These are phyloP conservation scores for Tineola bisselliella DNA, from an alignment of 2,888 invertebrate species.

Conservation along the genomic window DNA sequence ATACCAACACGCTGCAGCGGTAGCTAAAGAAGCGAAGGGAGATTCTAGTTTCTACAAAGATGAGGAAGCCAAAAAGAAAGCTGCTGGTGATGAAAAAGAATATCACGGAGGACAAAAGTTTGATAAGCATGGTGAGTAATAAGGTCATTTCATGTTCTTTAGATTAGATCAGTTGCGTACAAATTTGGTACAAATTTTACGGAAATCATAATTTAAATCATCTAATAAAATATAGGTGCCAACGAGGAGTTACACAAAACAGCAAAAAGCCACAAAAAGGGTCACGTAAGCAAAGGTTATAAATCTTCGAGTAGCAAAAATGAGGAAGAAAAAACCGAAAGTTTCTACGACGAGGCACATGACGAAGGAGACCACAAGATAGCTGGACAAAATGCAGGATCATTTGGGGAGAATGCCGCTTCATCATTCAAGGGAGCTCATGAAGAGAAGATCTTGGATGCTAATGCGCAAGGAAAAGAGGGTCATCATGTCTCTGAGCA, in stretches of 20 bases:
- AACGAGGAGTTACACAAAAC: slow-evolving; percentile 66
- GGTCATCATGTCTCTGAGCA: slow-evolving; percentile 68
- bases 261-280: slow-evolving; percentile 71
- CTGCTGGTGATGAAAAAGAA: slow-evolving; percentile 67
- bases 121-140: slow-evolving; percentile 62
- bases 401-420: slow-evolving; percentile 67
- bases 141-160: too few relatives aligned
- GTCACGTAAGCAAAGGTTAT: slow-evolving; percentile 73
- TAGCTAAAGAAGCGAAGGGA: slow-evolving; percentile 64
- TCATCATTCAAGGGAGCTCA: slow-evolving; percentile 70
- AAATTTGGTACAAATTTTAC: not conserved
- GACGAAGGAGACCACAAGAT: slow-evolving; percentile 70
- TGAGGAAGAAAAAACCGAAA: slow-evolving; percentile 72
- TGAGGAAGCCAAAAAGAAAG: slow-evolving; percentile 68
- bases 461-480: slow-evolving; percentile 67
- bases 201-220: not conserved
- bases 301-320: slow-evolving; percentile 74
- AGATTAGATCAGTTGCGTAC: too few relatives aligned
- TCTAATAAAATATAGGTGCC: slow-evolving; percentile 35
- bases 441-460: slow-evolving; percentile 66
- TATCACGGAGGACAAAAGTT: slow-evolving; percentile 68
- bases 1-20: slow-evolving; percentile 62
- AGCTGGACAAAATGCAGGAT: slow-evolving; percentile 65
- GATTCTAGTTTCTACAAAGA: slow-evolving; percentile 63
- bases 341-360: slow-evolving; percentile 72